Conservation (phyloP, 2,113 vertebrate species). For the Pseudorectes ferrugineus region DNA sequence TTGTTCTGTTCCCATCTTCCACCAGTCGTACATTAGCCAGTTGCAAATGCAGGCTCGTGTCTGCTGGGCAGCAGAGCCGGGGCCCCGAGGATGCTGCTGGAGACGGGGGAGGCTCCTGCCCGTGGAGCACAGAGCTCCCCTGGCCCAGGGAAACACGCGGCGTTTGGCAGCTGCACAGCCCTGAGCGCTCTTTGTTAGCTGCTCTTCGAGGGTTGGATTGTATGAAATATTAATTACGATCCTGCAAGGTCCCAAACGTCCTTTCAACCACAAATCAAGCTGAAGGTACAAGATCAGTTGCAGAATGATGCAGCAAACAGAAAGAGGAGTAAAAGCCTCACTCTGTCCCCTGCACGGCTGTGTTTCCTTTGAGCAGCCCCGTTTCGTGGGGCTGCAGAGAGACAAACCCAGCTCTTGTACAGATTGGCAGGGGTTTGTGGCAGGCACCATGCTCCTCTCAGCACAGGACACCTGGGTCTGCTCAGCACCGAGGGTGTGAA, state of each 20-base stretch:
- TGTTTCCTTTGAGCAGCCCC: neutral
- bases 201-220: neutral
- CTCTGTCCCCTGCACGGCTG: fast-evolving
- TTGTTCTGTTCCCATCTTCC: neutral
- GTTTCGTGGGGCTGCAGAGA: neutral
- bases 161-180: neutral
- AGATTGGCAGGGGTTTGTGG: neutral
- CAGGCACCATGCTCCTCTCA: neutral
- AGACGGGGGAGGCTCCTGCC: neutral
- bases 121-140: neutral
- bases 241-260: neutral
- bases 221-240: neutral
- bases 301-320: neutral
- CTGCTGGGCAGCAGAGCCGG: neutral
- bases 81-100: neutral
- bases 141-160: fast-evolving
- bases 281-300: neutral
- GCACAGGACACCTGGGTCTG: neutral
- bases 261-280: neutral
- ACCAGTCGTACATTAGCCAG: neutral
- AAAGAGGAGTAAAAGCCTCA: neutral
- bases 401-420: neutral
- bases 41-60: fast-evolving
- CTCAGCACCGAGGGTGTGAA: fast-evolving
- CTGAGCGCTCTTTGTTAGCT: neutral